Base-by-base conservation (phyloP, 2,888 invertebrate genomes). In the Protophormia terraenovae region DNA sequence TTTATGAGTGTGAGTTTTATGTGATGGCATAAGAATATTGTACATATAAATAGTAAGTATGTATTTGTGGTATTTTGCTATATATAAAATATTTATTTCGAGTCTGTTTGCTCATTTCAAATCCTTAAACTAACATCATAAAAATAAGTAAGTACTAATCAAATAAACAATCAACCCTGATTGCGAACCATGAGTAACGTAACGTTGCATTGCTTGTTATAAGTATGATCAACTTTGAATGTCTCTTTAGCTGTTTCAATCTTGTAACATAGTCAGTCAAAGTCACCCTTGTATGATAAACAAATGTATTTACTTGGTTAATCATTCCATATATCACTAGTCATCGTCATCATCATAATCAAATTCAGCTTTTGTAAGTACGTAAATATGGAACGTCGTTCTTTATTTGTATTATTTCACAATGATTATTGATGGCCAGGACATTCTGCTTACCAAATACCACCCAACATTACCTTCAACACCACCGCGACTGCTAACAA, bases 361-460 rank as follows among this genome's bases (percentile, higher is more conserved):
- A 80, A 84, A 77, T 73, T 81, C 64, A 82, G 35, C 62, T 71
- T 76, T 76, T 71, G 58, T 60, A 64, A 78, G 64, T 79, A 78
- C 69, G 85, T 85, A 86, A 87, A 87, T 83, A 87, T 69, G 12
- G 77, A 72, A 82, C 87, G 86, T 35, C 87, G 87, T 78, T 83
- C 86, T 24, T 80, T 87, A 80, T 87, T 88, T 86, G 82, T 78
- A 73, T 85, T 85, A 72, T 69, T 79, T 64, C 53, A 79, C 50
- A 79, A 75, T 75, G 66, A 80, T 78, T 80, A 77, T 69, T 55
- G 53, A 82, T 60, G 75, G 75, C 67, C 53, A 69, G 69, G 32
- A 67, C 12, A 71, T 53, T 38, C 4, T 16, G 0, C 24, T 69
- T 1, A 35, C 5, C 7, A 19, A 16, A n/a, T 67, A 58, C 7